These are phyloP conservation scores for Ceuthmochares aereus DNA, from an alignment of 2,113 vertebrate genomes.

Conservation along the genomic window DNA sequence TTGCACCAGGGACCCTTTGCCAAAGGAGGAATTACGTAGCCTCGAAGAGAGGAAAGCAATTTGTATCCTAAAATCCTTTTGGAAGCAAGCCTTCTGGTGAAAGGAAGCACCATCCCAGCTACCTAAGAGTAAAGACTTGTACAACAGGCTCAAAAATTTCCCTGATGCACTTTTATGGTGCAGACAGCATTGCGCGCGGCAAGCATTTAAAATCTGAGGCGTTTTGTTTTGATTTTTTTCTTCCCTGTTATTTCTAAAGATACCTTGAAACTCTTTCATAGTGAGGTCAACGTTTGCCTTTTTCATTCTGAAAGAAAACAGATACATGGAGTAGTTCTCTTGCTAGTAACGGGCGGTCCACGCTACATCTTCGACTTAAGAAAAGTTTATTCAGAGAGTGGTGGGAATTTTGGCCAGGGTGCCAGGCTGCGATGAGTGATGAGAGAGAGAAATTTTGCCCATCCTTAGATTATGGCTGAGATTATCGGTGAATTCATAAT, in stretches of 20 bases:
- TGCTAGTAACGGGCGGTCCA: neutral
- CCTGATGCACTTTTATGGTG: accelerated
- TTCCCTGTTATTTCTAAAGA: conserved; percentile 50
- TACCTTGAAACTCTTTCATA: conserved; percentile 92
- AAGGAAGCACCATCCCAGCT: neutral
- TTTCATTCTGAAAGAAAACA: conserved; percentile 99
- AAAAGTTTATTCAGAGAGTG: neutral
- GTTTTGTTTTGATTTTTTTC: neutral
- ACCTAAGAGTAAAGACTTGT: neutral
- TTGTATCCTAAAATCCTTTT: neutral
- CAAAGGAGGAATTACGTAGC: neutral
- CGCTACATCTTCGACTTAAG: neutral
- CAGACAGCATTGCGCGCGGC: neutral
- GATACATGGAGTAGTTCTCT: conserved; percentile 80
- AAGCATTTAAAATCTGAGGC: neutral
- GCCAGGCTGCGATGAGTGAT: neutral
- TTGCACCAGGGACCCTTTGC: neutral
- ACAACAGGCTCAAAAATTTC: neutral
- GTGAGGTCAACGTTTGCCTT: conserved; percentile 89
- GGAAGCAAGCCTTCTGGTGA: neutral
- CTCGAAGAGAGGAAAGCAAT: neutral
- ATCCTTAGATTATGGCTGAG: neutral
- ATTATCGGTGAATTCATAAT: neutral
- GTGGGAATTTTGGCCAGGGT: neutral
- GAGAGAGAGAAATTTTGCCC: neutral